Evolutionary conservation across 1,140 invertebrate species (phyloP).

Genomic region (Drosophila mayri): DNA sequence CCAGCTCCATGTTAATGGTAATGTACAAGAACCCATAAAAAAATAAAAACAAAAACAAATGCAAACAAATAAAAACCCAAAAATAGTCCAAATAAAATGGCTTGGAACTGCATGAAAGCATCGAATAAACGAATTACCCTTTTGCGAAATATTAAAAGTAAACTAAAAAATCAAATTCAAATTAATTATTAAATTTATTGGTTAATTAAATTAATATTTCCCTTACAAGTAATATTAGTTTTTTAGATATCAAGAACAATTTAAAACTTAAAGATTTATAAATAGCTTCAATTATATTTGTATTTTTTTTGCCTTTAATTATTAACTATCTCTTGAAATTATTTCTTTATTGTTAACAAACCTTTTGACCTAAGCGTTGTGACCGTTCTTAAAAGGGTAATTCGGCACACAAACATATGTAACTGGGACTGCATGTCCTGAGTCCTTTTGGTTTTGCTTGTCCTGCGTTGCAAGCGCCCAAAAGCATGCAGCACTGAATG

Average conservation of each 20-base stretch:
- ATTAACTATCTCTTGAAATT: neutral
- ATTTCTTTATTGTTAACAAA: neutral
- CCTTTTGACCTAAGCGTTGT: neutral
- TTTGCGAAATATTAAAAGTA: neutral
- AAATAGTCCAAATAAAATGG: slow-evolving; percentile 33
- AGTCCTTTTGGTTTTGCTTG: slow-evolving; percentile 27
- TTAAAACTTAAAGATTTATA: too few relatives aligned
- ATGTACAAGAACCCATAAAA: slow-evolving; percentile 69
- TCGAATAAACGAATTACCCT: slow-evolving; percentile 14
- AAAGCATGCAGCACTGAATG: slow-evolving; percentile 57
- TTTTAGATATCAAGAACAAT: neutral
- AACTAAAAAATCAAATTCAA: neutral
- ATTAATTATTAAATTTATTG: neutral
- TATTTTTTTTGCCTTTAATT: neutral
- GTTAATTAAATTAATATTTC: neutral
- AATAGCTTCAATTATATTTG: too few relatives aligned
- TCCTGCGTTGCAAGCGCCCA: slow-evolving; percentile 45
- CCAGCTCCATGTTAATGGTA: slow-evolving; percentile 84
- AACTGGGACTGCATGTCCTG: slow-evolving; percentile 42
- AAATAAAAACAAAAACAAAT: slow-evolving; percentile 7
- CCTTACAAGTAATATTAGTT: neutral
- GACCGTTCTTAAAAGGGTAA: slow-evolving; percentile 32
- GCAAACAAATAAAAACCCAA: neutral
- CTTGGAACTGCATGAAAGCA: slow-evolving; percentile 5
- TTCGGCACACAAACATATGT: slow-evolving; percentile 55